Percentiles rank a stretch among this genome's conserved stretches.
Conservation (phyloP, 1,140 invertebrate species). For the Bradynema listronoti region DNA sequence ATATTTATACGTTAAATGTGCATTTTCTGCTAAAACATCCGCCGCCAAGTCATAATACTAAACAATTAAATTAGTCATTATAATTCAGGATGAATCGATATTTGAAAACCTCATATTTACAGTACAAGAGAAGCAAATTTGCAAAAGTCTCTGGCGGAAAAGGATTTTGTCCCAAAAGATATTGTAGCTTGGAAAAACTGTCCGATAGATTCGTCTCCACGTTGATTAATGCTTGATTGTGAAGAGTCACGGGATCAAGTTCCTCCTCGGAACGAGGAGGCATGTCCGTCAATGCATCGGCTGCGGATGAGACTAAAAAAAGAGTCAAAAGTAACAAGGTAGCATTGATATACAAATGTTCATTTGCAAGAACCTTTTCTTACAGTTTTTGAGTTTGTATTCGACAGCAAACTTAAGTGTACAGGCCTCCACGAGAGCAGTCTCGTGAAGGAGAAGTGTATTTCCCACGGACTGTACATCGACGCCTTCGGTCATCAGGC, state of each 20-base stretch:
- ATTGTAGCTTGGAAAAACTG: constrained; percentile 94
- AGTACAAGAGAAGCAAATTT: constrained; percentile 87
- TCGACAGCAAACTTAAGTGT: constrained; percentile 97
- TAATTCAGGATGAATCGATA: background rate
- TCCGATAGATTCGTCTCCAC: constrained; percentile 80
- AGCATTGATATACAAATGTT: background rate
- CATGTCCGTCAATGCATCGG: constrained; percentile 92
- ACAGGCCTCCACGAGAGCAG: constrained; percentile 92
- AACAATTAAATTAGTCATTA: constrained; percentile 27
- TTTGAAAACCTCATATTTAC: constrained; percentile 72
- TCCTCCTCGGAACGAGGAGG: constrained; percentile 90
- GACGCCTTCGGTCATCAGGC: constrained; percentile 93
- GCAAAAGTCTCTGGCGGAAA: constrained; percentile 96
- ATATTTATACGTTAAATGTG: constrained; percentile 91
- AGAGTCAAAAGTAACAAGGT: background rate
- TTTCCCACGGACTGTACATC: constrained; percentile 94
- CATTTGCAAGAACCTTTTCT: constrained; percentile 39
- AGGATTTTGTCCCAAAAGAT: constrained; percentile 85
- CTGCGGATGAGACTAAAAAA: constrained; percentile 71
- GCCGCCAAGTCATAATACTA: constrained; percentile 89
- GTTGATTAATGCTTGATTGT: constrained; percentile 93
- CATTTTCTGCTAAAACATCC: constrained; percentile 93
- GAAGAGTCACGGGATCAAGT: constrained; percentile 90
- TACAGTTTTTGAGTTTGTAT: constrained; percentile 88
- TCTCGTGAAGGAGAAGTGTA: constrained; percentile 86